Evolutionary conservation across 1,140 invertebrate genomes (phyloP).

Genomic region (Plectus sambesii): DNA sequence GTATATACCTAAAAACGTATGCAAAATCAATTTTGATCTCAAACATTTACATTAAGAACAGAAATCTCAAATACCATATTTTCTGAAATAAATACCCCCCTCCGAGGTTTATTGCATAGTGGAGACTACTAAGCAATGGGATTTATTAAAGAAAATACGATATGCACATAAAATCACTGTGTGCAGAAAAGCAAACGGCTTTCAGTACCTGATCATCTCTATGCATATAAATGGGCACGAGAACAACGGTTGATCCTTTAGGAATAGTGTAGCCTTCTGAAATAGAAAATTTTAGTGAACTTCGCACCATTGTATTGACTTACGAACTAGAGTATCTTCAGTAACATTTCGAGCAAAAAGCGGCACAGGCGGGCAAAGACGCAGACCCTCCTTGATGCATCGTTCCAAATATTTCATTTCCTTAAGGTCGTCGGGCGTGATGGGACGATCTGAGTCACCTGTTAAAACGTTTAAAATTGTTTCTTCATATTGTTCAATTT

Average conservation of each 20-base stretch:
- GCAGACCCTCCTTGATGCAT: slow-evolving; percentile 60
- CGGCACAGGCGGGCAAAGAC: slow-evolving; percentile 68
- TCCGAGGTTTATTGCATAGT: too few relatives aligned
- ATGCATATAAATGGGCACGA: slow-evolving; percentile 53
- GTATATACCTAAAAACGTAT: too few relatives aligned
- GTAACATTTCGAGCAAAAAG: slow-evolving; percentile 52
- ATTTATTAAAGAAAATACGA: too few relatives aligned
- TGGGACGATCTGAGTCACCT: slow-evolving; percentile 41
- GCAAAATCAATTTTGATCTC: too few relatives aligned
- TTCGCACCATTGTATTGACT: slow-evolving; percentile 17
- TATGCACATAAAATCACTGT: too few relatives aligned
- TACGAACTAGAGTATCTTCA: slow-evolving; percentile 48
- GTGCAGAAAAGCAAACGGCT: too few relatives aligned
- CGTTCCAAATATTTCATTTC: slow-evolving; percentile 60
- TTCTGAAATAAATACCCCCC: too few relatives aligned
- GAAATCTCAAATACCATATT: too few relatives aligned
- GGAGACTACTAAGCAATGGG: too few relatives aligned
- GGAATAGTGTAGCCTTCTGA: slow-evolving; percentile 39
- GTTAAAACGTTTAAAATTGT: too few relatives aligned
- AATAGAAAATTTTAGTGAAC: slow-evolving; percentile 5
- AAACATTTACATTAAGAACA: too few relatives aligned
- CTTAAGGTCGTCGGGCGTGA: slow-evolving; percentile 51
- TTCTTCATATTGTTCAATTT: too few relatives aligned
- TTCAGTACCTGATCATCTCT: slow-evolving; percentile 52
- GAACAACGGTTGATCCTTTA: slow-evolving; percentile 37